Evolutionary conservation across 2,888 invertebrate species (phyloP).

Genomic region (Diploptera punctata): DNA sequence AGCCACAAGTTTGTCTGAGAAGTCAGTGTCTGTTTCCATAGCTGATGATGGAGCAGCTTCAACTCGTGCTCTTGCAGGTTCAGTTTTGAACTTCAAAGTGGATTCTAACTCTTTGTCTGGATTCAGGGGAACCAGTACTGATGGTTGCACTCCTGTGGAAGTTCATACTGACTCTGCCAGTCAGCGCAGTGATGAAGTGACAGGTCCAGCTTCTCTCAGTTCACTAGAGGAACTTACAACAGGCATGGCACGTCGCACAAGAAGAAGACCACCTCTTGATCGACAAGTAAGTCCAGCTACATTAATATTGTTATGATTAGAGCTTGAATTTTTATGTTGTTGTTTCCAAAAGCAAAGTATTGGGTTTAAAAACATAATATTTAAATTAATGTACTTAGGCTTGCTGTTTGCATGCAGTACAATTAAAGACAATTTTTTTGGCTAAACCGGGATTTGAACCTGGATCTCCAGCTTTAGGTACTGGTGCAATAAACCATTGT

Average conservation of each 20-base stretch:
- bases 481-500: too few relatives aligned
- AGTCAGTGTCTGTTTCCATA: constrained; percentile 68
- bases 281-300: constrained; percentile 45
- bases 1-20: constrained; percentile 69
- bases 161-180: constrained; percentile 46
- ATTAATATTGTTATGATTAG: too few relatives aligned
- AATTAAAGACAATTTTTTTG: too few relatives aligned
- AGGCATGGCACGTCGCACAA: constrained; percentile 50
- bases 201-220: constrained; percentile 55
- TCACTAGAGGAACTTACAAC: constrained; percentile 57
- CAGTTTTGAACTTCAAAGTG: constrained; percentile 72
- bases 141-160: constrained; percentile 43
- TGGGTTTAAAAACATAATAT: too few relatives aligned
- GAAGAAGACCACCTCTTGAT: constrained; percentile 53
- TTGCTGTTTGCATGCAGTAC: too few relatives aligned
- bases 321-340: too few relatives aligned
- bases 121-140: constrained; percentile 20
- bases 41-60: constrained; percentile 73
- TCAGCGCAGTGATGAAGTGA: constrained; percentile 46
- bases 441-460: too few relatives aligned
- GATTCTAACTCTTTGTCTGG: constrained; percentile 32
- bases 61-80: constrained; percentile 79
- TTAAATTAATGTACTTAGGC: too few relatives aligned
- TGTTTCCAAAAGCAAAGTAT: too few relatives aligned
- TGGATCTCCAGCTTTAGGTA: too few relatives aligned